These are phyloP conservation scores for Chamaetylas fuelleborni DNA, from an alignment of 2,113 vertebrate species.

Conservation along the genomic window DNA sequence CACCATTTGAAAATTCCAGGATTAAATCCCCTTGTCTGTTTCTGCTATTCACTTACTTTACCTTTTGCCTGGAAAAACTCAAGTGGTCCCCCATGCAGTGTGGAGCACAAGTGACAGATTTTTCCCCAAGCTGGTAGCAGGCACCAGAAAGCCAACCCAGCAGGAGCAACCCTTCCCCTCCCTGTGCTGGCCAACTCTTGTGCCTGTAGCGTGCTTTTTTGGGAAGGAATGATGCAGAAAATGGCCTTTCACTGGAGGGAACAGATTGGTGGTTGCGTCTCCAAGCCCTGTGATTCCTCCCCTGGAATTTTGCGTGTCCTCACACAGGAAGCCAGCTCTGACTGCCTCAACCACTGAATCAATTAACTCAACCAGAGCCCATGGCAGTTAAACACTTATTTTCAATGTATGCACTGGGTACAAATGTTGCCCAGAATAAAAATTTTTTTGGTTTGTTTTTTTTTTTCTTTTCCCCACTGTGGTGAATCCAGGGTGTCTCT, in stretches of 20 bases:
- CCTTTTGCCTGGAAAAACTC: neutral
- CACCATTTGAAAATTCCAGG: neutral
- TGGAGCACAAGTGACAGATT: slow-evolving; percentile 30
- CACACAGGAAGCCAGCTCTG: neutral
- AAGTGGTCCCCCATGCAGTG: neutral
- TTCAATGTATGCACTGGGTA: neutral
- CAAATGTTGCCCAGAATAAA: neutral
- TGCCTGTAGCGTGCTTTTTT: neutral
- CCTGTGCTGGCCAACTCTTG: neutral
- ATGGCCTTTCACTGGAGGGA: neutral
- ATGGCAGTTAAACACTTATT: neutral
- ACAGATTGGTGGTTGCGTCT: neutral
- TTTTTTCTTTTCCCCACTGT: fast-evolving
- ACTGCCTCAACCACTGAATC: neutral
- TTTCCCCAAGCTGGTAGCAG: neutral
- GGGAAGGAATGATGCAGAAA: neutral
- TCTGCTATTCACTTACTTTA: neutral
- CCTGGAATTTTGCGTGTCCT: neutral
- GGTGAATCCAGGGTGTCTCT: neutral
- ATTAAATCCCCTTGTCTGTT: neutral
- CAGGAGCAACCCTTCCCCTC: neutral
- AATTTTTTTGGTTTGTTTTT: neutral
- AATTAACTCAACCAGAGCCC: neutral
- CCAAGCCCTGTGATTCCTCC: fast-evolving
- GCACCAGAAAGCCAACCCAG: slow-evolving; percentile 2